phyloP scores from a whole-genome alignment of 2,113 vertebrate species.

The Hyla sarda region DNA sequence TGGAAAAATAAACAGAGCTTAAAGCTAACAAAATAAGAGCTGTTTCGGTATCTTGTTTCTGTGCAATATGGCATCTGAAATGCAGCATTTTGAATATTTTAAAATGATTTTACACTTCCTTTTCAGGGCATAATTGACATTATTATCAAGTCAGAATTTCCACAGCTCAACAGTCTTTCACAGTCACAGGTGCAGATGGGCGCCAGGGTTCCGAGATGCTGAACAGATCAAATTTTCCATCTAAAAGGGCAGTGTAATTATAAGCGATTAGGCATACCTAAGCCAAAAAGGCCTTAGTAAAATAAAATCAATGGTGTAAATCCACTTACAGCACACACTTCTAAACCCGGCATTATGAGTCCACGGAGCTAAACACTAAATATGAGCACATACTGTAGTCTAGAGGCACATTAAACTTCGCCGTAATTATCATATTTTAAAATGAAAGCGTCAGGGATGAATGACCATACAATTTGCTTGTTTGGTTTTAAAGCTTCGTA shows the following conservation, averaged over 20 bases:
- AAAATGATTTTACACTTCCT: conserved; percentile 51
- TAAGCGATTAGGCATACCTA: conserved; percentile 58
- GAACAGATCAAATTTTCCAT: conserved; percentile 60
- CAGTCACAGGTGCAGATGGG: conserved; percentile 60
- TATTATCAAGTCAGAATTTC: conserved; percentile 59
- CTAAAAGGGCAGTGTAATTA: conserved; percentile 59
- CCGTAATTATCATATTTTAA: conserved; percentile 56
- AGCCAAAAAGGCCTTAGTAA: conserved; percentile 59
- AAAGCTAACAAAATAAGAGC: conserved; percentile 30
- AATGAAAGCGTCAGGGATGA: conserved; percentile 51
- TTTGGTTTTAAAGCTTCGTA: conserved; percentile 49
- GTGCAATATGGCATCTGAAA: conserved; percentile 25
- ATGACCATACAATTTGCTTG: conserved; percentile 38
- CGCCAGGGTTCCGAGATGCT: conserved; percentile 51
- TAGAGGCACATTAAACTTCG: conserved; percentile 50
- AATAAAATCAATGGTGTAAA: conserved; percentile 61
- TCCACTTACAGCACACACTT: conserved; percentile 57
- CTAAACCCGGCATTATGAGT: conserved; percentile 49
- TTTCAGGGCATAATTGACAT: conserved; percentile 53
- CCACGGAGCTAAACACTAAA: conserved; percentile 50
- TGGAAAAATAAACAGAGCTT: conserved; percentile 32
- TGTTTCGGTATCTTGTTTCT: conserved; percentile 29
- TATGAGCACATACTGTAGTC: conserved; percentile 52
- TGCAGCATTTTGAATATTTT: conserved; percentile 47
- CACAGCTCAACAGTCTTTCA: conserved; percentile 48